Evolutionary conservation across 30 jellyfish, hydroid and myxozoan genomes (phyloP), one percentile per base, ranked within the genome.

Genomic region (Aurelia sp.): DNA sequence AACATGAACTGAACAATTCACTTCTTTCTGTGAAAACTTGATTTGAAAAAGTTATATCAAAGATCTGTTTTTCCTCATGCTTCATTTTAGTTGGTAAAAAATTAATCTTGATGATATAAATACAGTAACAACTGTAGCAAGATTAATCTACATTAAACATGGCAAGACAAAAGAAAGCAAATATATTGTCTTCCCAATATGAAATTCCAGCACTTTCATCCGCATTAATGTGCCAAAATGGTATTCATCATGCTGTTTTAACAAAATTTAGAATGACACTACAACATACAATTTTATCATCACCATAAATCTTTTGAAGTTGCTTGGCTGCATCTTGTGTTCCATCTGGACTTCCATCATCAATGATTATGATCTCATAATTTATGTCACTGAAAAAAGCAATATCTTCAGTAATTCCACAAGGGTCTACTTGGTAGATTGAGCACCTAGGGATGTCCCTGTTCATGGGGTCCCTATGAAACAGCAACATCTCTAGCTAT

Each of bases 311-410:
- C 68, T 81, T 85, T 44, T 71, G 91, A 19, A 92, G 75, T 62
- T 92, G 96, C 51, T 87, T 88, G 12, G 98, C 98, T 11, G 88
- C 97, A 82, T 87, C 96, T 82, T 76, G 96, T 15, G 98, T 92
- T 12, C 98, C 98, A 70, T 92, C 98, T n/a, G 98, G 98, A 78
- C 98, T 92, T 58, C 97, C 97, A 87, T 92, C 98, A 60, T 92
- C 98, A 82, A 92, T 82, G 4, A 92, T 80, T 12, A 92, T 92
- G 13, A 92, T 73, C 73, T 92, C 98, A 74, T 73, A 92, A 66
- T 87, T 78, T 7, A 75, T 79, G 10, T 82, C 69, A 63, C 98
- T 92, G 55, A 13, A 60, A 81, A 22, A 52, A 68, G 47, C 57
- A 21, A 17, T n/a, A n/a, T 59, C 44, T 19, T 35, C 23, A 73